Base-by-base conservation (phyloP, 1,140 invertebrate genomes). In the Brachystomella parvula region DNA sequence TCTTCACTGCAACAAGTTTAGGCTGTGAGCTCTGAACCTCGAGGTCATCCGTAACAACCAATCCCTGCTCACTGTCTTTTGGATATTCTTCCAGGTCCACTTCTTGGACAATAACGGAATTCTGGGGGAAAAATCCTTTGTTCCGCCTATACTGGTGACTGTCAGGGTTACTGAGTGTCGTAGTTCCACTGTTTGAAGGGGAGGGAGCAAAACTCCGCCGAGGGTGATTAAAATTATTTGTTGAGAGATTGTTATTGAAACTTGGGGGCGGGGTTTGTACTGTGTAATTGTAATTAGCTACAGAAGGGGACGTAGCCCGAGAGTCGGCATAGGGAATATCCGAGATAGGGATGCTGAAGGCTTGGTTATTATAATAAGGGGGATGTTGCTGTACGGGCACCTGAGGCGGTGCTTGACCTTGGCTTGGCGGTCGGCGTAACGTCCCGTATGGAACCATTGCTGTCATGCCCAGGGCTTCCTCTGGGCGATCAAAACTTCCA, bases 301-400 rank as follows among this genome's bases (percentile, higher is more conserved):
- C 39, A n/a, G 69, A 69, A 1, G 71, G 71, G 3, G 71, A 70
- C 0, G 71, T 73, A 17, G 31, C 44, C 57, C 71, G 58, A 17
- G 68, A 70, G 47, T 73, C 71, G 21, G 67, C 69, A 47, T 73
- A 73, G 9, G 71, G 71, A 32, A 73, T 73, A 58, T 70, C 68
- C 31, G 58, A 60, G 6, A 17, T 9, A 15, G 29, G 3, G 9
- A 9, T 15, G 9, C 64, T 33, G 1, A 66, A 39, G n/a, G 62
- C 56, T 6, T 35, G 60, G 21, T 33, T 47, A 1, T 30, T 30
- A n/a, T 26, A 26, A 44, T 39, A 29, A 17, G 19, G 15, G 12
- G n/a, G 44, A 39, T 49, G 64, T 1, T 53, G 35, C 1, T n/a
- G 2, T 0, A 12, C 9, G 15, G 56, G 2, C n/a, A 35, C 15